These are phyloP conservation scores for Eupithecia subumbrata DNA, from an alignment of 2,888 invertebrate species.

Conservation along the genomic window DNA sequence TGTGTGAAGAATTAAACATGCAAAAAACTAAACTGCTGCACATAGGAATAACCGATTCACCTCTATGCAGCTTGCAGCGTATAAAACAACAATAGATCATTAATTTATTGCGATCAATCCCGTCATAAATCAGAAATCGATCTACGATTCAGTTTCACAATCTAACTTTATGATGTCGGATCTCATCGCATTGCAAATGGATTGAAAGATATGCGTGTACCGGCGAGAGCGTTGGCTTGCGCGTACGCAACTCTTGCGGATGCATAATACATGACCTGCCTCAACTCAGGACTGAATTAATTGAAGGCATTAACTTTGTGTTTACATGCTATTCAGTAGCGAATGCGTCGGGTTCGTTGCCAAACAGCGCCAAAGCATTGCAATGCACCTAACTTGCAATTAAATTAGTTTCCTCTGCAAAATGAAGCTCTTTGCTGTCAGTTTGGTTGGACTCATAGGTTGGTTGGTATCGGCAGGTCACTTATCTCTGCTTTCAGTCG, in stretches of 20 bases:
- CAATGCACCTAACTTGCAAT: neutral
- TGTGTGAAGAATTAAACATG: neutral
- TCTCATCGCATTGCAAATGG: conserved; percentile 33
- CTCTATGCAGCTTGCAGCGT: neutral
- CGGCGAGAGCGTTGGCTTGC: conserved; percentile 21
- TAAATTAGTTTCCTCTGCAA: neutral
- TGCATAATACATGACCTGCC: conserved; percentile 38
- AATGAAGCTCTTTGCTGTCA: neutral
- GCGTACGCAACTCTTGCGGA: conserved; percentile 26
- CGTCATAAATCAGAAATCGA: conserved; percentile 13
- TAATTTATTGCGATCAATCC: neutral
- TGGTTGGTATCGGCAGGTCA: neutral
- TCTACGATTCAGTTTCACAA: conserved; percentile 26
- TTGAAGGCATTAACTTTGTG: conserved; percentile 15
- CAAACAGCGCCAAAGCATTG: neutral
- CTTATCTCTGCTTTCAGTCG: conserved; percentile 9
- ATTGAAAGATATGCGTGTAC: conserved; percentile 15
- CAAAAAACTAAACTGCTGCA: neutral
- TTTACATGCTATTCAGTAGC: conserved; percentile 19
- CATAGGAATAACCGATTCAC: neutral
- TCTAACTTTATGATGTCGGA: conserved; percentile 18
- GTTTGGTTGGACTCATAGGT: neutral
- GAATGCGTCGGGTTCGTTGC: conserved; percentile 5
- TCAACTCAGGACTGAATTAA: conserved; percentile 22
- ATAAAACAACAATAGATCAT: neutral